These are phyloP conservation scores for Glossophaga mutica DNA, from an alignment of 2,797 vertebrate species.

Conservation along the genomic window DNA sequence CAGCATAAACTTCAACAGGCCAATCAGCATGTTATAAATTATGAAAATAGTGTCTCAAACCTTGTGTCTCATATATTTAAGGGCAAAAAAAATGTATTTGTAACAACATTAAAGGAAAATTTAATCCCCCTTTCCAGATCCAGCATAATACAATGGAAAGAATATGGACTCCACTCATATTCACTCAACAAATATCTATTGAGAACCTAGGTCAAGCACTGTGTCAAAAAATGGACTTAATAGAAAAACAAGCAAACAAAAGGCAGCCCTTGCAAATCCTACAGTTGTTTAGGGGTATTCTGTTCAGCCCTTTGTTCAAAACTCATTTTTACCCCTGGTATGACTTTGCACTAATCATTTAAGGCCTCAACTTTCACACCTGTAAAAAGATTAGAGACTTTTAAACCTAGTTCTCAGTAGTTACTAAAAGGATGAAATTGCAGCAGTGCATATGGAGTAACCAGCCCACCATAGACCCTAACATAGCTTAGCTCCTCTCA, in stretches of 20 bases:
- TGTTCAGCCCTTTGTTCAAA: neutral
- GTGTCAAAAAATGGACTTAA: neutral
- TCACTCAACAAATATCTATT: neutral
- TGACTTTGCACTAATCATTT: neutral
- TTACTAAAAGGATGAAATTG: neutral
- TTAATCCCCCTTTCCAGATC: neutral
- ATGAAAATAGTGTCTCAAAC: neutral
- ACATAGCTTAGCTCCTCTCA: neutral
- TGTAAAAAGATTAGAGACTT: neutral
- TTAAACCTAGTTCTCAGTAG: neutral
- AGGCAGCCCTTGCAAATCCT: neutral
- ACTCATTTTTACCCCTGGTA: neutral
- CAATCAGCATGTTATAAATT: neutral
- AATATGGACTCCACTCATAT: neutral
- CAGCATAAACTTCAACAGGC: neutral
- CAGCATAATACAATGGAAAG: neutral
- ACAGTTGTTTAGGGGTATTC: neutral
- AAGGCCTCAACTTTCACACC: neutral
- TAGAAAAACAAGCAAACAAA: neutral
- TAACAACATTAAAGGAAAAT: neutral
- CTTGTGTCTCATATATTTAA: neutral
- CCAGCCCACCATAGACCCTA: neutral
- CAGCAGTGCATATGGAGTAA: neutral
- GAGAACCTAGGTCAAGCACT: neutral
- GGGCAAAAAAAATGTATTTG: neutral